A percentile compares a stretch with the other conserved stretches of the same genome.
These are phyloP conservation scores for Dasyurus viverrinus DNA, from an alignment of 2,113 vertebrate genomes.

Conservation along the genomic window DNA sequence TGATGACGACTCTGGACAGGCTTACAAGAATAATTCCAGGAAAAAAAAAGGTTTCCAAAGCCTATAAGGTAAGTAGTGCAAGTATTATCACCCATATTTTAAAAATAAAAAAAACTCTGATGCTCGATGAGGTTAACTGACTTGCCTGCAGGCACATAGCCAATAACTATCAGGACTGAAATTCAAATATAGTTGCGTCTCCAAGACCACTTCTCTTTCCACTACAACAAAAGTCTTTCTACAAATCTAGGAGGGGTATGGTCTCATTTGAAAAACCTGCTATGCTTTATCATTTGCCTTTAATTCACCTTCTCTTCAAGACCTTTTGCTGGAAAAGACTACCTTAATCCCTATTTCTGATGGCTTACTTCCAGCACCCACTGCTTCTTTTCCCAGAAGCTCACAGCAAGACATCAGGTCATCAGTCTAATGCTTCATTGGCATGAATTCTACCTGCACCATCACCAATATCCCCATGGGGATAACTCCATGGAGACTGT, in stretches of 20 bases:
- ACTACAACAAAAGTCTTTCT: not conserved
- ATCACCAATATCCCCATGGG: not conserved
- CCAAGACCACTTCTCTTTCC: not conserved
- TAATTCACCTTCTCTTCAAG: conserved; percentile 65
- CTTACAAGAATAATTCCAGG: not conserved
- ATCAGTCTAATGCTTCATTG: conserved; percentile 49
- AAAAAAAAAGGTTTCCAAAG: not conserved
- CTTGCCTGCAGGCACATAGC: not conserved
- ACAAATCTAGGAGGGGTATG: not conserved
- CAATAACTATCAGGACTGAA: not conserved
- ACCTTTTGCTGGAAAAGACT: conserved; percentile 60
- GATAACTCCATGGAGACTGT: conserved; percentile 47
- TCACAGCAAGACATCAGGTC: conserved; percentile 22
- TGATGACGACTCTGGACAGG: not conserved
- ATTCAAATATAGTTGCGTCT: not conserved
- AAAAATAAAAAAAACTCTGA: not conserved
- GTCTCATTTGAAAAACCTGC: conserved; percentile 50
- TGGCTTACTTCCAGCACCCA: conserved; percentile 55
- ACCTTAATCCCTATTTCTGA: conserved; percentile 48
- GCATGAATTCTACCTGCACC: conserved; percentile 15
- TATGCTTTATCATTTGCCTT: conserved; percentile 39
- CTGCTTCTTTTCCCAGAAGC: conserved; percentile 59
- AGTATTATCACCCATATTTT: not conserved
- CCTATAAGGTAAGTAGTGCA: not conserved
- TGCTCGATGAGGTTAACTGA: not conserved